A percentile compares a stretch with the other conserved stretches of the same genome.
These are phyloP conservation scores for Pseudococcus longispinus DNA, from an alignment of 2,888 invertebrate genomes.

Conservation along the genomic window DNA sequence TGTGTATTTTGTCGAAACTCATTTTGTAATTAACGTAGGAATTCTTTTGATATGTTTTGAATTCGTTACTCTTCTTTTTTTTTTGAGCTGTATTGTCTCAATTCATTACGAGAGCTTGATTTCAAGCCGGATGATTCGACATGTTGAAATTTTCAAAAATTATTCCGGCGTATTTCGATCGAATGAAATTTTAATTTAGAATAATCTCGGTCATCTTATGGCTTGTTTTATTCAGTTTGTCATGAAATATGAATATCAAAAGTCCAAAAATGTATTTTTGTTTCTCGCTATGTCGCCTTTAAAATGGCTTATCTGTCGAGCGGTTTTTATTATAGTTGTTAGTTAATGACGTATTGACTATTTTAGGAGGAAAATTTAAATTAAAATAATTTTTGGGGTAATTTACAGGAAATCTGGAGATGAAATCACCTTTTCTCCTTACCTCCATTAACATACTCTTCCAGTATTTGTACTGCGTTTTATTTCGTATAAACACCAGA, in stretches of 20 bases:
- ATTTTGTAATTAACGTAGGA: not conserved
- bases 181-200: not conserved
- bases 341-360: constrained; percentile 30
- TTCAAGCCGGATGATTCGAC: not conserved
- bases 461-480: constrained; percentile 50
- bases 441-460: constrained; percentile 51
- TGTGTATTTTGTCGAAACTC: not conserved
- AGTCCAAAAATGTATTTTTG: not conserved
- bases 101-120: not conserved
- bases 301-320: not conserved
- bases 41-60: not conserved
- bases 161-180: not conserved
- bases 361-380: constrained; percentile 49
- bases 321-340: constrained; percentile 20
- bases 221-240: not conserved
- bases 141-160: not conserved
- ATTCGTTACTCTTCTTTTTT: not conserved
- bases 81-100: not conserved
- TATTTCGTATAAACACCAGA: constrained; percentile 50
- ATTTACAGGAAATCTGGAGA: constrained; percentile 58
- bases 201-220: not conserved
- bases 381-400: constrained; percentile 58
- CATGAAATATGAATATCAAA: not conserved
- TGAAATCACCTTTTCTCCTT: constrained; percentile 53
- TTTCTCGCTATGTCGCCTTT: not conserved